Percentiles rank a stretch among this genome's conserved stretches.
Conservation (phyloP, 2,113 vertebrate genomes). For the sheep (Ovis aries) region DNA sequence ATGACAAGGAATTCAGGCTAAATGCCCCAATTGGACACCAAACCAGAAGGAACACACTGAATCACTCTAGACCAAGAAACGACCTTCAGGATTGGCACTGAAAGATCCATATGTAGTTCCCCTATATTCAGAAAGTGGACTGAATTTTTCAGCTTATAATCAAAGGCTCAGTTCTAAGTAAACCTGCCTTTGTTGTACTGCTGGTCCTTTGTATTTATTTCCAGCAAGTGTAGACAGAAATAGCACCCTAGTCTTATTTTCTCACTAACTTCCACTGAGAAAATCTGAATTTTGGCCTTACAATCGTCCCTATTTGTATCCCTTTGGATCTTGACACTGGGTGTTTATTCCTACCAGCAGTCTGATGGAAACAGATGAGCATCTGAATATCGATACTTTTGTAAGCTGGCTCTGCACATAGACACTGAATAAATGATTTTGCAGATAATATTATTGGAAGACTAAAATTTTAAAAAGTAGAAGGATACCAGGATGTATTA, state of each 20-base stretch:
- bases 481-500: not conserved
- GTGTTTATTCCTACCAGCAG: slow-evolving; percentile 9
- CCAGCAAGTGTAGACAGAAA: not conserved
- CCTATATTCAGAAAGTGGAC: not conserved
- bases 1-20: not conserved
- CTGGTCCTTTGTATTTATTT: not conserved
- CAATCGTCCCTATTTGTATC: not conserved
- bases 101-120: not conserved
- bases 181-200: not conserved
- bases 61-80: not conserved
- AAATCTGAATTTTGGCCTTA: slow-evolving; percentile 16
- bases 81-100: not conserved
- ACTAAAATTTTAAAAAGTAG: not conserved
- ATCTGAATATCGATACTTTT: slow-evolving; percentile 26
- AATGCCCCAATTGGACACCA: not conserved
- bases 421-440: slow-evolving; percentile 48
- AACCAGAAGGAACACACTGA: not conserved
- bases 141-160: not conserved
- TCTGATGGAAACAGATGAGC: slow-evolving; percentile 37
- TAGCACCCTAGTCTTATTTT: not conserved
- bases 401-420: slow-evolving; percentile 16
- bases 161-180: not conserved
- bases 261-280: not conserved
- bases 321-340: not conserved
- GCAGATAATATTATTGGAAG: slow-evolving; percentile 33